These are phyloP conservation scores for Catagonus wagneri DNA, from an alignment of 2,113 vertebrate genomes.

Conservation along the genomic window DNA sequence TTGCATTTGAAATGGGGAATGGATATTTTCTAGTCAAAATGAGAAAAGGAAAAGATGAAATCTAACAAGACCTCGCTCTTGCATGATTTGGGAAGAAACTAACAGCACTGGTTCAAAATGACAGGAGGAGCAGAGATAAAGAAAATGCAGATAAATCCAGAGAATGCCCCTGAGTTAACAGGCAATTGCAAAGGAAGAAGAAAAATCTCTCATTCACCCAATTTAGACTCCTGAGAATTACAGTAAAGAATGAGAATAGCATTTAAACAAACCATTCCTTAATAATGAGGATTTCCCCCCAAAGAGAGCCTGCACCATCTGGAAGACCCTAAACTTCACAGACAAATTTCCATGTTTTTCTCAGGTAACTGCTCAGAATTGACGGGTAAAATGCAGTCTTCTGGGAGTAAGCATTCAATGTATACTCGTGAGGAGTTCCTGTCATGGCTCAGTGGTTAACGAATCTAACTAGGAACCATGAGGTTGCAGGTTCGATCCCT, in stretches of 20 bases:
- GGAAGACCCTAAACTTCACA: background rate
- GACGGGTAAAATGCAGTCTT: background rate
- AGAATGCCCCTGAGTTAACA: background rate
- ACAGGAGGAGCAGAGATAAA: background rate
- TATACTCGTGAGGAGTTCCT: too few relatives aligned
- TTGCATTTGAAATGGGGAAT: background rate
- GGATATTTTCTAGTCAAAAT: slow-evolving; percentile 3
- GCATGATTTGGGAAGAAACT: background rate
- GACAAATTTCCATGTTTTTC: background rate
- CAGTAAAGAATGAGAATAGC: background rate
- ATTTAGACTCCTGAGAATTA: background rate
- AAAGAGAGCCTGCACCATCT: background rate
- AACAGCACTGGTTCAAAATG: background rate
- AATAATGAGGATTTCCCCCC: background rate
- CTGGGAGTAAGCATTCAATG: background rate
- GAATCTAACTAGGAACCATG: too few relatives aligned
- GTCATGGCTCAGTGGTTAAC: too few relatives aligned
- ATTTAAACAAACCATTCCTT: background rate
- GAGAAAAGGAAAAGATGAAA: background rate
- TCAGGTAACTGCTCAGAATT: background rate
- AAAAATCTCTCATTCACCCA: background rate
- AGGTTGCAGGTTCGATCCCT: too few relatives aligned
- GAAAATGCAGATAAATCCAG: background rate
- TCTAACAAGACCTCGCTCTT: background rate
- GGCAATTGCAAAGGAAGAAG: background rate